Base-by-base conservation (phyloP, 2,888 invertebrate species). In the Cerastis rubricosa region DNA sequence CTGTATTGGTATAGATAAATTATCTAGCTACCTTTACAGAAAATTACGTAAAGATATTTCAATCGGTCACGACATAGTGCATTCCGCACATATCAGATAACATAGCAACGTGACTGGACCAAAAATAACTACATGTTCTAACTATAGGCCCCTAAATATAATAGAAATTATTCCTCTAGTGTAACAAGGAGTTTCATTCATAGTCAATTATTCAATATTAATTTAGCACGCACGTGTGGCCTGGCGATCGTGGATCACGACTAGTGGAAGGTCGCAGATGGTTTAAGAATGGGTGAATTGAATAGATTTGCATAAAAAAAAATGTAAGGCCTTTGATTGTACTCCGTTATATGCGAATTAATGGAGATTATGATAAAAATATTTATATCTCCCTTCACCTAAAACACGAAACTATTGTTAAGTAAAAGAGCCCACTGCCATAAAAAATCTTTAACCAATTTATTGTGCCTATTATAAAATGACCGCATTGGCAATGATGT, bases 111-210 rank as follows among this genome's bases (percentile, higher is more conserved):
- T 85, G 87, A 86, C 88, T 84, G 47, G 59, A 81, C 79, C 82
- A 74, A 87, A 88, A 89, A 89, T 85, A 85, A 78, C 84, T 72
- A 74, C 57, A 59, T 70, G 71, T 59, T 80, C 59, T 63, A 77
- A 78, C 47, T 80, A 80, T 64, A 81, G 47, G 47, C 73, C 67
- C 65, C 72, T 82, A 81, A 87, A 78, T 83, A 79, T 85, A 77
- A 79, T 85, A 78, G 84, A 85, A 82, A 85, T 88, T 88, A 85
- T 85, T 90, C 85, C 86, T 54, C 72, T 71, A 81, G 73, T 81
- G 79, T 75, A 88, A 89, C 88, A 91, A 91, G 83, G 85, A 87
- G 69, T 85, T 89, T 85, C 90, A 91, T 91, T 92, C 91, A 92
- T 89, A 89, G 80, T 76, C 76, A 86, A 87, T 88, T 82, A 87